A percentile compares a stretch with the other conserved stretches of the same genome.
Evolutionary conservation across 2,113 vertebrate genomes (phyloP).

Genomic region (Tupaia tana): DNA sequence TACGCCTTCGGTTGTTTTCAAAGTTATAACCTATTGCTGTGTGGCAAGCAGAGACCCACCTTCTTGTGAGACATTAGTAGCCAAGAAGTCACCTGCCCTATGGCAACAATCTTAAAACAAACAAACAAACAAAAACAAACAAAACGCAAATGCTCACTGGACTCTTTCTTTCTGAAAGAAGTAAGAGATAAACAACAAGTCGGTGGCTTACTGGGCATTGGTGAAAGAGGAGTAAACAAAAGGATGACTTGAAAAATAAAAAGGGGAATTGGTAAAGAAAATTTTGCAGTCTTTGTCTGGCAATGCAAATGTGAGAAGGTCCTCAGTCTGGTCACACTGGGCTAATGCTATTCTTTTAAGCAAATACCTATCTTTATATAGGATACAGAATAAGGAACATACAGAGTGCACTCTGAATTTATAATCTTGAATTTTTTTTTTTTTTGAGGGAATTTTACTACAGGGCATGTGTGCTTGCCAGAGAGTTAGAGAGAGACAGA

Average conservation of each 20-base stretch:
- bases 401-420: conserved; percentile 21
- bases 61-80: background rate
- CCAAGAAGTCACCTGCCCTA: background rate
- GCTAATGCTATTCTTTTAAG: background rate
- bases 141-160: background rate
- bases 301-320: background rate
- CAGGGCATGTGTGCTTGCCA: too few species aligned
- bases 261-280: background rate
- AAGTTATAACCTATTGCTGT: background rate
- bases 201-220: background rate
- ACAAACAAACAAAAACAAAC: background rate
- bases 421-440: background rate
- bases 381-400: background rate
- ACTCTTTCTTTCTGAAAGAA: background rate
- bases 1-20: background rate
- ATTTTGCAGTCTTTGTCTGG: background rate
- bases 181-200: background rate
- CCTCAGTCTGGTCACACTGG: background rate
- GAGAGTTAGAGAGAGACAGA: too few species aligned
- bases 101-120: too few species aligned
- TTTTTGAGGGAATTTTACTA: too few species aligned
- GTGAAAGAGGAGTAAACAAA: background rate
- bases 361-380: conserved; percentile 3
- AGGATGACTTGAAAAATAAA: background rate
- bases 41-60: background rate